Conservation (phyloP, 2,797 vertebrate species). For the Micrastur ruficollis region DNA sequence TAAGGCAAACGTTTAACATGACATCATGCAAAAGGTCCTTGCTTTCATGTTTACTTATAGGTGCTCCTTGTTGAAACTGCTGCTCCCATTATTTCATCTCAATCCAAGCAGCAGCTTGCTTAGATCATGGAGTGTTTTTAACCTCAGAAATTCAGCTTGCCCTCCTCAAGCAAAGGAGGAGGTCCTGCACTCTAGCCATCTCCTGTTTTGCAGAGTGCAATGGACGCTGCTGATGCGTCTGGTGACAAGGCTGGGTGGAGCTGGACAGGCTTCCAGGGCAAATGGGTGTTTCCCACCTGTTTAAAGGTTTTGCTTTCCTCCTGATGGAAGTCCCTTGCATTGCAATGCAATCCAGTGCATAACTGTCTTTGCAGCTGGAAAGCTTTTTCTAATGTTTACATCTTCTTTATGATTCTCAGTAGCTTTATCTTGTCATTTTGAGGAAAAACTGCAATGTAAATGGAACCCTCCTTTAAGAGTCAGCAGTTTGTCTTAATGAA, state of each 20-base stretch:
- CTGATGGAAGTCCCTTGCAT: background rate
- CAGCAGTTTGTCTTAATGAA: background rate
- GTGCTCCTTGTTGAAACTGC: background rate
- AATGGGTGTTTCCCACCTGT: background rate
- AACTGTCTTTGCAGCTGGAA: background rate
- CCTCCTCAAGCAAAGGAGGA: background rate
- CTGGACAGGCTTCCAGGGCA: background rate
- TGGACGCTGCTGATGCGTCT: accelerated
- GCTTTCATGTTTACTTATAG: background rate
- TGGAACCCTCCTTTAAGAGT: background rate
- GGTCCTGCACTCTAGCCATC: accelerated
- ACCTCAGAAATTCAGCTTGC: background rate
- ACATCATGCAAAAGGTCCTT: background rate
- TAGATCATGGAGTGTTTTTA: background rate
- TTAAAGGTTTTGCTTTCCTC: background rate
- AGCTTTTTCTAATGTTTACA: background rate
- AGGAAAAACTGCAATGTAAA: background rate
- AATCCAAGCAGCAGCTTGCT: background rate
- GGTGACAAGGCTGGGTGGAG: background rate
- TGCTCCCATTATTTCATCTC: background rate
- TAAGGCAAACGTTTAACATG: background rate
- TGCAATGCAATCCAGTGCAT: background rate
- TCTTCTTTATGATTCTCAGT: background rate
- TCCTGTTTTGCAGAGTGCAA: background rate
- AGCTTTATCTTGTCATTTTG: background rate